Base-by-base conservation (phyloP, 2,888 invertebrate species). In the Trisateles emortualis region DNA sequence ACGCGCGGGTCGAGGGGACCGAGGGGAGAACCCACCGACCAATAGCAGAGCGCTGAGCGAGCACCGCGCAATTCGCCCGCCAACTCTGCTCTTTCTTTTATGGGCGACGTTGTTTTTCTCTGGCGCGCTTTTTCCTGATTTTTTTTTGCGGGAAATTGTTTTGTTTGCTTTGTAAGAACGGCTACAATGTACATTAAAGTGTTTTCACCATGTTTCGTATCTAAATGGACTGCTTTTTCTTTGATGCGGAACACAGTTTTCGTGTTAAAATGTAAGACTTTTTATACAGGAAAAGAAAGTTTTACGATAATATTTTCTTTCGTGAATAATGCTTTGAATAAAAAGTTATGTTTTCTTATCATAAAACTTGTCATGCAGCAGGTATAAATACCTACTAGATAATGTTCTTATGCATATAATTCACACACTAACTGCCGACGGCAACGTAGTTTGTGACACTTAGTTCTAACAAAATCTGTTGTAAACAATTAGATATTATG, bases 61-160 rank as follows among this genome's bases (percentile, higher is more conserved):
- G 88, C 88, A 82, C 78, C 83, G 79, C 84, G 78, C 83, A 79
- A 80, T 83, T 80, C 83, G 79, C 88, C 85, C 86, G 90, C 90
- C 87, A 87, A 90, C 91, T 88, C 86, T 81, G 92, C 92, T 91
- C 87, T 91, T 92, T 92, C 90, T 90, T 92, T 92, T 92, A 92
- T 90, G 83, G 85, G 66, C 83, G 81, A 75, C 81, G 89, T 88
- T 90, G 90, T 91, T 92, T 91, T 92, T 90, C 90, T 87, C 84
- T 81, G 84, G 85, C 84, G 85, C 82, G 82, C 88, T 90, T 92
- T 92, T 91, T 88, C 88, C 89, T 83, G 83, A 81, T 83, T 89
- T 87, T 78, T 32, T 88, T 87, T 88, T 84, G 79, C 78, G 79
- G 84, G 83, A 86, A 89, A 88, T 77, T 82, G 87, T 87, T 90